A percentile compares a stretch with the other conserved stretches of the same genome.
These are phyloP conservation scores for Ptychadena robeensis DNA, from an alignment of 2,797 vertebrate genomes.

Conservation along the genomic window DNA sequence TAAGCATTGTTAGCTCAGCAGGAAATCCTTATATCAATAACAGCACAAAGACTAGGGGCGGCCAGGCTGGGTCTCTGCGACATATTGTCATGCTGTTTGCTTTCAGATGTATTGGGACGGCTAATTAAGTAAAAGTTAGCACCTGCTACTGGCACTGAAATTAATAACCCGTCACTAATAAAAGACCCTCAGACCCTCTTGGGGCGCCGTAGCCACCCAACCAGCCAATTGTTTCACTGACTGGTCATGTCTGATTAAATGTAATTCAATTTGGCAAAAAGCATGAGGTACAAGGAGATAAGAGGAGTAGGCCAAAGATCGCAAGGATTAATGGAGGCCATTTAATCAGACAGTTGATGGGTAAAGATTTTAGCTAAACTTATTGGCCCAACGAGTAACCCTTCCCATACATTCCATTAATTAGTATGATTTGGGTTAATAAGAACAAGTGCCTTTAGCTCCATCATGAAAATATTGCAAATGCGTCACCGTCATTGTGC, in stretches of 20 bases:
- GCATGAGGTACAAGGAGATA: slow-evolving; percentile 44
- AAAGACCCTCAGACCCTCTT: not conserved
- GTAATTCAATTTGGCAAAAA: slow-evolving; percentile 54
- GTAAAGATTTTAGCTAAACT: slow-evolving; percentile 19
- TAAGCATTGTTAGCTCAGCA: not conserved
- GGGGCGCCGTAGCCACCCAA: slow-evolving; percentile 24
- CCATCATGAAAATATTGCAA: not conserved
- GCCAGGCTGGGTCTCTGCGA: slow-evolving; percentile 2
- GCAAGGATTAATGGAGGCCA: slow-evolving; percentile 40
- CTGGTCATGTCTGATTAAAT: slow-evolving; percentile 55
- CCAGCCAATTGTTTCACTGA: slow-evolving; percentile 44
- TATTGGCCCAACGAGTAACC: slow-evolving; percentile 2
- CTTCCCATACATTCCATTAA: slow-evolving; percentile 32
- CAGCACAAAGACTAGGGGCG: slow-evolving; percentile 16
- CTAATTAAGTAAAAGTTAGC: slow-evolving; percentile 52
- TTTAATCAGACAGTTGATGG: slow-evolving; percentile 41
- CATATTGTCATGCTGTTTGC: slow-evolving; percentile 33
- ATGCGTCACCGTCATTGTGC: slow-evolving; percentile 6
- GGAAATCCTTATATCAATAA: not conserved
- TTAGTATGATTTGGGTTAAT: slow-evolving; percentile 43
- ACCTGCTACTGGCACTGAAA: slow-evolving; percentile 46
- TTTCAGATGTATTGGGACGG: slow-evolving; percentile 36
- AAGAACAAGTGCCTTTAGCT: slow-evolving; percentile 3
- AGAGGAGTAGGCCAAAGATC: slow-evolving; percentile 45
- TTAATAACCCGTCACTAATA: slow-evolving; percentile 59